Conservation (phyloP, 2,113 vertebrate genomes). For the Dromas ardeola region DNA sequence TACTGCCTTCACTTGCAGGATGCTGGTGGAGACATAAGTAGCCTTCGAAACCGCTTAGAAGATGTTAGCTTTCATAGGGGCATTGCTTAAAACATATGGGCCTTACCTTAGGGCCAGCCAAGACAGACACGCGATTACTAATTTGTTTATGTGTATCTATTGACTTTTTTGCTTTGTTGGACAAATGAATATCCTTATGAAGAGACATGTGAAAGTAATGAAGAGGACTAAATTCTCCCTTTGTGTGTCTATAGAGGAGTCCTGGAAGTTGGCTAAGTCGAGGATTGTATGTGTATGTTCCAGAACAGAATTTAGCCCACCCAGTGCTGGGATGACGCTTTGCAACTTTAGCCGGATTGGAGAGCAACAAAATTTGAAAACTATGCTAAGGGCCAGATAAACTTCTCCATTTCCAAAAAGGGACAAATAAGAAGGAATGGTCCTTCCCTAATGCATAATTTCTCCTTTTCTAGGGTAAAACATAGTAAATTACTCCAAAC, state of each 20-base stretch:
- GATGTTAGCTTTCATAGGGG: not conserved
- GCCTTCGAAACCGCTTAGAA: constrained; percentile 1
- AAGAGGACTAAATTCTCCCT: not conserved
- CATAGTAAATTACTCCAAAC: constrained; percentile 56
- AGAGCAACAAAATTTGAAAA: constrained; percentile 32
- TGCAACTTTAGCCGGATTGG: constrained; percentile 10
- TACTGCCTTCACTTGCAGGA: not conserved
- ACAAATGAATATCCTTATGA: not conserved
- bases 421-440: constrained; percentile 60
- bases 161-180: not conserved
- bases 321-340: not conserved
- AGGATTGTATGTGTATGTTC: not conserved
- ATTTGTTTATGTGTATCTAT: not conserved
- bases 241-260: not conserved
- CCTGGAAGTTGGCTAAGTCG: not conserved
- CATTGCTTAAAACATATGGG: not conserved
- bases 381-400: constrained; percentile 45
- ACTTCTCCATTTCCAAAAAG: constrained; percentile 57
- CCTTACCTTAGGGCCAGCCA: not conserved
- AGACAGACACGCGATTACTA: not conserved
- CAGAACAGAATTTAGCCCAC: not conserved
- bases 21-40: not conserved
- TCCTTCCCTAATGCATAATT: constrained; percentile 45
- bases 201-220: not conserved
- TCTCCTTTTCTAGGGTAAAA: constrained; percentile 53